A percentile compares a stretch with the other conserved stretches of the same genome.
Conservation (phyloP, 2,797 vertebrate genomes). For the Cynodonichthys magdalenae region DNA sequence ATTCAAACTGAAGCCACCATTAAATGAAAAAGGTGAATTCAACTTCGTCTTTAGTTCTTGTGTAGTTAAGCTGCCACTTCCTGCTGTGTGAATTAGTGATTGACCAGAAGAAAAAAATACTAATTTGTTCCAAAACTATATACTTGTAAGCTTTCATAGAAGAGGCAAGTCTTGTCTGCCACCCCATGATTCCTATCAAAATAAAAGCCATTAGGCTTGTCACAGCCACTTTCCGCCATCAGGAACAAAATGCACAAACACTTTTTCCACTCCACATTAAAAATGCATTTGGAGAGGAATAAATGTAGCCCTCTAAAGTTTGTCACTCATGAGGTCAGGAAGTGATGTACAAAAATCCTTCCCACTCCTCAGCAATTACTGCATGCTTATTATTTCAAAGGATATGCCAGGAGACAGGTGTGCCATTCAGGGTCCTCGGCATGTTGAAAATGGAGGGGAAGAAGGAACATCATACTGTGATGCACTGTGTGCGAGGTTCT, state of each 20-base stretch:
- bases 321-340: slow-evolving; percentile 82
- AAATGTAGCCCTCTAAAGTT: slow-evolving; percentile 82
- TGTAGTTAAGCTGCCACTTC: slow-evolving; percentile 4
- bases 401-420: slow-evolving; percentile 84
- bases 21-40: slow-evolving; percentile 48
- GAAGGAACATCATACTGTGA: slow-evolving; percentile 70
- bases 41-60: slow-evolving; percentile 18
- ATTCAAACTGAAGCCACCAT: slow-evolving; percentile 55
- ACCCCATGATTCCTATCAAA: slow-evolving; percentile 69
- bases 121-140: slow-evolving; percentile 57
- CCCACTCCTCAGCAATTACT: slow-evolving; percentile 80
- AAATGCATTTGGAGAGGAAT: slow-evolving; percentile 79
- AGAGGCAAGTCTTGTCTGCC: slow-evolving; percentile 69
- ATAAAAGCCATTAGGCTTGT: slow-evolving; percentile 74
- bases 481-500: slow-evolving; percentile 77
- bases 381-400: slow-evolving; percentile 81
- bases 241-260: slow-evolving; percentile 74
- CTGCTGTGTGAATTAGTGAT: slow-evolving; percentile 58
- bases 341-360: slow-evolving; percentile 79
- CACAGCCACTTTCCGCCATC: slow-evolving; percentile 62
- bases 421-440: slow-evolving; percentile 76
- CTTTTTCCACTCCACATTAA: slow-evolving; percentile 79
- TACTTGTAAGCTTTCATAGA: slow-evolving; percentile 67
- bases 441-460: slow-evolving; percentile 74
- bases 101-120: slow-evolving; percentile 65